Evolutionary conservation across 1,140 invertebrate species (phyloP).

Genomic region (Trichonephila clavata): DNA sequence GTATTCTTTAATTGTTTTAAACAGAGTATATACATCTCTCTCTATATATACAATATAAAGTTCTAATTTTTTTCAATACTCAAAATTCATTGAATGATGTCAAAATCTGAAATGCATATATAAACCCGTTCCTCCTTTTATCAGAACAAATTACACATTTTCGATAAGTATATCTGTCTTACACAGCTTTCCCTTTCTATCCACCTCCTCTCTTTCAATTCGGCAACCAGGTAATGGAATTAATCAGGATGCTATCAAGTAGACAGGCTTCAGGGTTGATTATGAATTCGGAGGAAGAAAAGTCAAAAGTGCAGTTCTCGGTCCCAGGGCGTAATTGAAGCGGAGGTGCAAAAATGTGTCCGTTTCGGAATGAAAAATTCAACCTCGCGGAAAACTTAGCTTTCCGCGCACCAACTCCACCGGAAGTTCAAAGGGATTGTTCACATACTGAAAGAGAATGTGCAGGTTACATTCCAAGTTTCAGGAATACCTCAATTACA

Average conservation of each 20-base stretch:
- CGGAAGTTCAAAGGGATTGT: background rate
- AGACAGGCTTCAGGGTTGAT: background rate
- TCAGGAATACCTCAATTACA: too few species aligned
- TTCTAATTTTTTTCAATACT: too few species aligned
- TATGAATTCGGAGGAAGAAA: background rate
- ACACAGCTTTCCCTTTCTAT: too few species aligned
- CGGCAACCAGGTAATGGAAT: background rate
- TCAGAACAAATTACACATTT: too few species aligned
- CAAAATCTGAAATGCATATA: too few species aligned
- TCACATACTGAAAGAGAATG: background rate
- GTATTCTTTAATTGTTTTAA: too few species aligned
- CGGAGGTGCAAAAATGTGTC: slow-evolving; percentile 53
- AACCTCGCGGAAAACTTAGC: slow-evolving; percentile 37
- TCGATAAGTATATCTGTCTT: too few species aligned
- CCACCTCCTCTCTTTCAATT: too few species aligned
- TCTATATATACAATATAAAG: too few species aligned
- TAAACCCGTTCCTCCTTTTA: too few species aligned
- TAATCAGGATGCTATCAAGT: background rate
- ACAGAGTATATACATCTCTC: too few species aligned
- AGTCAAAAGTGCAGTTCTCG: background rate
- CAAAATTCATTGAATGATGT: too few species aligned
- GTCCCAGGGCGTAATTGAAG: background rate
- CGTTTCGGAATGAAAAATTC: slow-evolving; percentile 42
- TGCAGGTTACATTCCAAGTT: background rate
- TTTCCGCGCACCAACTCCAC: background rate